These are phyloP conservation scores for Adelosebastes latens DNA, from an alignment of 2,797 vertebrate species.

Conservation along the genomic window DNA sequence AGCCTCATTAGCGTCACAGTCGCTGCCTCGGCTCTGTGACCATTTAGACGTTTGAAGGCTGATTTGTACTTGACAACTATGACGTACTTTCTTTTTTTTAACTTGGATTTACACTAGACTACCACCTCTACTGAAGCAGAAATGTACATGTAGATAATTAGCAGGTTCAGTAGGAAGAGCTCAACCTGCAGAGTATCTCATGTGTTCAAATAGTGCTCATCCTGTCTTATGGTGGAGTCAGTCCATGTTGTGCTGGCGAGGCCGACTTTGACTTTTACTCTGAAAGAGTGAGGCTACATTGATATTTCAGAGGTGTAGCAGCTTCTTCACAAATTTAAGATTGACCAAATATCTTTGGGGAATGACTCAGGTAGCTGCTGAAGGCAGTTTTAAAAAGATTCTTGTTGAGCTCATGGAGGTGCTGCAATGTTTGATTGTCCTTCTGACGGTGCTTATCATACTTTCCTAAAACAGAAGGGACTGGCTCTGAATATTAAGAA, in stretches of 20 bases:
- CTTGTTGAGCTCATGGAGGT: too few relatives aligned
- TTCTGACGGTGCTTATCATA: too few relatives aligned
- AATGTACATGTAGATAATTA: not conserved
- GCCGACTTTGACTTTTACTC: not conserved
- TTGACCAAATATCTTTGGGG: not conserved
- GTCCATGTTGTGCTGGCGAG: not conserved
- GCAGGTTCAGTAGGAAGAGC: not conserved
- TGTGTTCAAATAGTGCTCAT: not conserved
- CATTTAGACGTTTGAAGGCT: not conserved
- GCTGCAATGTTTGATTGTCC: too few relatives aligned
- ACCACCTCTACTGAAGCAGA: not conserved
- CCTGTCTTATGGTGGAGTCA: not conserved
- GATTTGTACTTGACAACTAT: slow-evolving; percentile 12
- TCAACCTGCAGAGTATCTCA: not conserved
- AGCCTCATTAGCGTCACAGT: slow-evolving; percentile 50
- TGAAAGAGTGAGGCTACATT: not conserved
- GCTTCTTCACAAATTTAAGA: not conserved
- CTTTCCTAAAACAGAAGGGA: too few relatives aligned
- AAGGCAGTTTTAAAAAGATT: too few relatives aligned
- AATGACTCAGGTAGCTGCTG: not conserved
- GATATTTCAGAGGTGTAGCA: not conserved
- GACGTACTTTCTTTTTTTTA: not conserved
- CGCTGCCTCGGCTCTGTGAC: slow-evolving; percentile 8
- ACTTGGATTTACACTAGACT: not conserved
- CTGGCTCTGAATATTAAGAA: too few relatives aligned